Evolutionary conservation across 2,113 vertebrate species (phyloP).

Genomic region (Ochotona curzoniae): DNA sequence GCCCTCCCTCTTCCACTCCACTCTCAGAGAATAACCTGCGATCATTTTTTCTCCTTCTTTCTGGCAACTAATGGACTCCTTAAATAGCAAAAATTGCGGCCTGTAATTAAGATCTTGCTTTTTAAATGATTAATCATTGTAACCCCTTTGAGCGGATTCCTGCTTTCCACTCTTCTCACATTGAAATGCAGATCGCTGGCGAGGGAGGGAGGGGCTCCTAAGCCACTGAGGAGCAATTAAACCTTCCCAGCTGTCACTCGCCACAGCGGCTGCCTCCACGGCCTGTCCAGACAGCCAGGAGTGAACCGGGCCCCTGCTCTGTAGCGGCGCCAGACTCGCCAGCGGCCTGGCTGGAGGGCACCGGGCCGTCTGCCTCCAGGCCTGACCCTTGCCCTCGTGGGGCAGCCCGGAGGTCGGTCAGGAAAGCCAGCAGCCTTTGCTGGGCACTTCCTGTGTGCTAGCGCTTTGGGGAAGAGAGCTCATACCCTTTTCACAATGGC

Average conservation of each 20-base stretch:
- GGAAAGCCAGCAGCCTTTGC: neutral
- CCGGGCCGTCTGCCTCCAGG: neutral
- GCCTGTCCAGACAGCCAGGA: slow-evolving; percentile 63
- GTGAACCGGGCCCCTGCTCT: neutral
- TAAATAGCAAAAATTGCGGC: slow-evolving; percentile 92
- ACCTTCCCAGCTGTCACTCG: slow-evolving; percentile 88
- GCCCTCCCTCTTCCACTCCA: slow-evolving; percentile 59
- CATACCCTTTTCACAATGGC: neutral
- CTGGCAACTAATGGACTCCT: slow-evolving; percentile 91
- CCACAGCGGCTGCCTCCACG: slow-evolving; percentile 53
- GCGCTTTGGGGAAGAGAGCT: neutral
- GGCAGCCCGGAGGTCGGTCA: neutral
- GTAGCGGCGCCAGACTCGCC: neutral
- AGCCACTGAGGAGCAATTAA: slow-evolving; percentile 87
- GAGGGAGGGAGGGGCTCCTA: slow-evolving; percentile 83
- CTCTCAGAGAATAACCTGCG: slow-evolving; percentile 87
- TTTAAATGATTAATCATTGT: slow-evolving; percentile 92
- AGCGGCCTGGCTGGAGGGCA: slow-evolving; percentile 36
- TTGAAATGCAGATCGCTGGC: slow-evolving; percentile 89
- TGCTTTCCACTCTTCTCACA: slow-evolving; percentile 88
- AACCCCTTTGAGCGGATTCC: slow-evolving; percentile 89
- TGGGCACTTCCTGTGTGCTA: neutral
- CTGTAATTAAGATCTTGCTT: slow-evolving; percentile 93
- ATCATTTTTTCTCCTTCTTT: slow-evolving; percentile 84
- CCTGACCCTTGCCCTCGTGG: neutral